Percentiles rank a stretch among this genome's conserved stretches.
Conservation (phyloP, 2,888 invertebrate species). For the Argyresthia goedartella region DNA sequence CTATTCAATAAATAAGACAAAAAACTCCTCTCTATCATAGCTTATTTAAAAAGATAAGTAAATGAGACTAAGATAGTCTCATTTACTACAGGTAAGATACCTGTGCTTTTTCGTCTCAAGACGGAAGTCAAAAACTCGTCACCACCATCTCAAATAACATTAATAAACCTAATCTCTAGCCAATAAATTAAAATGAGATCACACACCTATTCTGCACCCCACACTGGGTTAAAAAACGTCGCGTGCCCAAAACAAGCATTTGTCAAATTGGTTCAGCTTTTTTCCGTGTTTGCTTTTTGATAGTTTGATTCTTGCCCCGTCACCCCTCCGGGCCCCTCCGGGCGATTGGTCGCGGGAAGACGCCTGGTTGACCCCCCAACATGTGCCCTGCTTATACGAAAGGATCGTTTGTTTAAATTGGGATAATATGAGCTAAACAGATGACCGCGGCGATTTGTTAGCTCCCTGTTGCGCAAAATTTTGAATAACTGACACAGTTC, state of each 20-base stretch:
- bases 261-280: conserved; percentile 63
- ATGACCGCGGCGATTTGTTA: too few species aligned
- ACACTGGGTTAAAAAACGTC: conserved; percentile 18
- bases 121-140: too few species aligned
- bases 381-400: conserved; percentile 48
- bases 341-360: conserved; percentile 59
- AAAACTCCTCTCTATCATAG: too few species aligned
- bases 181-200: neutral
- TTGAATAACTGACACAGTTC: too few species aligned
- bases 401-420: neutral
- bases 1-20: too few species aligned
- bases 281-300: conserved; percentile 53
- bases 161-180: neutral
- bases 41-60: too few species aligned
- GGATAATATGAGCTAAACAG: too few species aligned
- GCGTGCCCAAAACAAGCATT: conserved; percentile 66
- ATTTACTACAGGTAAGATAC: too few species aligned
- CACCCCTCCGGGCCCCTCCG: conserved; percentile 26
- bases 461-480: too few species aligned
- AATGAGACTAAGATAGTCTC: too few species aligned
- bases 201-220: neutral
- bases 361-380: conserved; percentile 35
- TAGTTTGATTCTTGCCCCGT: conserved; percentile 29
- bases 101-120: too few species aligned
- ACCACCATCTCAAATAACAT: too few species aligned